Evolutionary conservation across 2,888 invertebrate genomes (phyloP), one percentile per base, ranked within the genome.

Genomic region (Drosophila lacicola): DNA sequence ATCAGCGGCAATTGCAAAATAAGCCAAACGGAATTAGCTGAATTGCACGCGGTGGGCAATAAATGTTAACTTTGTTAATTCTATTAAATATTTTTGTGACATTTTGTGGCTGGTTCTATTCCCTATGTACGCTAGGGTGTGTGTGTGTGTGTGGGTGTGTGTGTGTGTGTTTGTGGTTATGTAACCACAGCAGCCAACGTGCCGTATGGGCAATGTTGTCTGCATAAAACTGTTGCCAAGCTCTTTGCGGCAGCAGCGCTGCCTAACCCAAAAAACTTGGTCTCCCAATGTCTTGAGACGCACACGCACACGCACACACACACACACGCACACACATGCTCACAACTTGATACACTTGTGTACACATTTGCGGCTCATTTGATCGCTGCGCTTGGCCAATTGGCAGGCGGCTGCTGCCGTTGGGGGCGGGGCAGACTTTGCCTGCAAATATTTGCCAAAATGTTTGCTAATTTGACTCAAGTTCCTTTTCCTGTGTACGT

Each of bases 341-440:
- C 49, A 57, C 47, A 69, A 41, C 47, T 74, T 58, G 62, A 72
- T 68, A 70, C 61, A 70, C 19, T 69, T 82, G 82, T 87, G 85
- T 73, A 76, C 80, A 84, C 79, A 82, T 82, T 82, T 87, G 85
- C 74, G 88, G 86, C 85, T 85, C 82, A 85, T 82, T 82, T 82
- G 88, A 88, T 88, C 82, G 82, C 65, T 65, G 69, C 62, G 68
- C 66, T 82, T 87, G 85, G 85, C 73, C 82, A 82, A 84, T 85
- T 88, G 82, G 70, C 70, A 68, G 65, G 49, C 51, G 73, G 17
- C 36, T 49, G 61, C 37, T 46, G 39, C 45, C 42, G 3, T 51
- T 17, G 33, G 21, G 2, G 49, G 5, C n/a, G 42, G 36, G 39
- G 42, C 10, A 49, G 62, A 53, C 58, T 69, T 49, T 62, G 60